Evolutionary conservation across 2,888 invertebrate genomes (phyloP), one percentile per base, ranked within the genome.

Genomic region (Melanostoma scalare): DNA sequence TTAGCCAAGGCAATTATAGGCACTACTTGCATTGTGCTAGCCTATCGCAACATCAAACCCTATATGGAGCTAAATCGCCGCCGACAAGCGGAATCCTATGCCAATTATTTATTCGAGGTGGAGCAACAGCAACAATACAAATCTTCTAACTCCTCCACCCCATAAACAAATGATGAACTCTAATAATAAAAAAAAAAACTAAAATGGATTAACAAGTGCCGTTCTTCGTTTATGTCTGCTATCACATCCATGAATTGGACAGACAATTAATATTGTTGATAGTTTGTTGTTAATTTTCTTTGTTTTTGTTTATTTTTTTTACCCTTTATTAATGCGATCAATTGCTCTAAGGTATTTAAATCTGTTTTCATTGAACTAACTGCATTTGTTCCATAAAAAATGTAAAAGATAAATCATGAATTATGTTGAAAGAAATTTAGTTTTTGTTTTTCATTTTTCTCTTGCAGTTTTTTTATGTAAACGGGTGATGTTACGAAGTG

Each of bases 61-160:
- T 69, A 86, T 75, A 40, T 89, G 36, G 87, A 88, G 4, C 85
- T 85, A 75, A 86, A 87, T 65, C 88, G 86, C 61, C 89, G 89
- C 36, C 72, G 86, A 65, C 87, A 90, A 60, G 88, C 90, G 60
- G 89, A 91, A 86, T 79, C 87, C 84, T 88, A 86, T 86, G 91
- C 91, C 40, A 88, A 91, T 77, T 91, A 86, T 77, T 87, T 91
- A 78, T 91, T 88, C 85, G 87, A 90, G 79, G 87, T 87, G 78
- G 91, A 91, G 73, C 63, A 73, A 40, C 56, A 73, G 35, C 63
- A 71, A 48, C 65, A 73, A 33, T 58, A 60, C 60, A 10, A 52
- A 48, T 69, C 31, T 44, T 44, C 44, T 52, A 63, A 35, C 63
- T 10, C 30, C 50, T 10, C 61, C 42, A 52, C 50, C 52, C 61